A percentile compares a stretch with the other conserved stretches of the same genome.
Conservation (phyloP, 2,113 vertebrate genomes). For the Myocastor coypus region DNA sequence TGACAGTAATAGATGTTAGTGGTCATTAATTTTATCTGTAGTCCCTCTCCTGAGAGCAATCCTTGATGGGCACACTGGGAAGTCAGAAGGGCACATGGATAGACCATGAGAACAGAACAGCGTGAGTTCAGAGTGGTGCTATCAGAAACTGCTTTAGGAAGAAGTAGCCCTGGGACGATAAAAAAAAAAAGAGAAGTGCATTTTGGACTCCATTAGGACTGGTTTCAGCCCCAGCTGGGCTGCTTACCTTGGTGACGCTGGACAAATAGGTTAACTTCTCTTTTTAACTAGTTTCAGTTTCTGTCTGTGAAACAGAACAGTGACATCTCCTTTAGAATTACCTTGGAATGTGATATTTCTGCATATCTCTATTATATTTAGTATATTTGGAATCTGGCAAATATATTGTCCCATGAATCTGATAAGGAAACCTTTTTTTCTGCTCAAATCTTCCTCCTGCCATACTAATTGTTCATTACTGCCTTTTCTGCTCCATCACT, state of each 20-base stretch:
- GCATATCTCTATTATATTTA: constrained; percentile 1
- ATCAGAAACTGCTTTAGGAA: not conserved
- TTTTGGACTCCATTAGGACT: not conserved
- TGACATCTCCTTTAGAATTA: constrained; percentile 22
- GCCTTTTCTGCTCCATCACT: not conserved
- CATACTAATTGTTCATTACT: not conserved
- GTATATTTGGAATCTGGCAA: not conserved
- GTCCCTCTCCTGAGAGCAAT: constrained; percentile 8
- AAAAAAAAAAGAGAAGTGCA: not conserved
- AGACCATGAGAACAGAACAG: not conserved
- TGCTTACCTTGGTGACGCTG: not conserved
- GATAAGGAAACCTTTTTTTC: not conserved
- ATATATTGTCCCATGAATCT: constrained; percentile 32
- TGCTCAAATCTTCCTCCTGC: not conserved
- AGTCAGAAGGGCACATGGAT: not conserved
- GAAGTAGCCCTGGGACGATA: not conserved
- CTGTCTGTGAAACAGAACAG: constrained; percentile 15
- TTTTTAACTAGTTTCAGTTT: constrained; percentile 47
- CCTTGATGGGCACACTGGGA: not conserved
- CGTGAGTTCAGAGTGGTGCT: not conserved
- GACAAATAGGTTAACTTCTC: constrained; percentile 40
- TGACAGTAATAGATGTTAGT: not conserved
- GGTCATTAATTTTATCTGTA: constrained; percentile 5
- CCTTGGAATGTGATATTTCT: not conserved
- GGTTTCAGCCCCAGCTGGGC: not conserved